Base-by-base conservation (phyloP, 2,888 invertebrate genomes). In the Epicampocera succincta region DNA sequence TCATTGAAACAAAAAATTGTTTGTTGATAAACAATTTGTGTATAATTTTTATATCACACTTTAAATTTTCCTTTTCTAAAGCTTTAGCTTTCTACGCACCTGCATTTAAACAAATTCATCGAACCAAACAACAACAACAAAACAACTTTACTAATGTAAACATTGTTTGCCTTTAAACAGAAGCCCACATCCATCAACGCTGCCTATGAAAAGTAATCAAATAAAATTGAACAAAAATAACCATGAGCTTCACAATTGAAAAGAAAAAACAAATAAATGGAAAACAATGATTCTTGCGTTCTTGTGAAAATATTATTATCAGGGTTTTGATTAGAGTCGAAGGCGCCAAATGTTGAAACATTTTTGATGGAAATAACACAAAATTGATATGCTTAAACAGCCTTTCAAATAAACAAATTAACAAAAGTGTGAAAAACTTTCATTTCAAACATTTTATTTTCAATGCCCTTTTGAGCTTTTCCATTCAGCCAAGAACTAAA, bases 351-450 rank as follows among this genome's bases (percentile, higher is more conserved):
- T 42, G 29, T 17, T 50, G 8, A 56, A 48, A 46, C 33, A 42
- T 11, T 63, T 42, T 66, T 56, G 6, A 48, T 63, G 63, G 33
- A 42, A 65, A 17, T 48, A 56, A 60, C 2, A 48, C 19, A 5
- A 50, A 68, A 60, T 25, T 19, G 6, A 42, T 65, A 61, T 52
- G 50, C 40, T 71, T 56, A 63, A n/a, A 74, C 15, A 52, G 46
- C 60, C 15, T 48, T 69, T 74, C 29, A 82, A 77, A 82, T 82
- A 82, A 78, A 82, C 77, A 82, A 71, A 65, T 71, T 38, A 52
- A 25, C 29, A 65, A 25, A 75, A 69, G 72, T 78, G 78, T 72
- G 58, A 78, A 78, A 54, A 69, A 42, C 9, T 74, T n/a, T 11
- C 11, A 44, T 44, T 42, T 44, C 38, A 13, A 60, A 25, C 25